These are phyloP conservation scores for Phlogophora meticulosa DNA, from an alignment of 2,888 invertebrate genomes.

Conservation along the genomic window DNA sequence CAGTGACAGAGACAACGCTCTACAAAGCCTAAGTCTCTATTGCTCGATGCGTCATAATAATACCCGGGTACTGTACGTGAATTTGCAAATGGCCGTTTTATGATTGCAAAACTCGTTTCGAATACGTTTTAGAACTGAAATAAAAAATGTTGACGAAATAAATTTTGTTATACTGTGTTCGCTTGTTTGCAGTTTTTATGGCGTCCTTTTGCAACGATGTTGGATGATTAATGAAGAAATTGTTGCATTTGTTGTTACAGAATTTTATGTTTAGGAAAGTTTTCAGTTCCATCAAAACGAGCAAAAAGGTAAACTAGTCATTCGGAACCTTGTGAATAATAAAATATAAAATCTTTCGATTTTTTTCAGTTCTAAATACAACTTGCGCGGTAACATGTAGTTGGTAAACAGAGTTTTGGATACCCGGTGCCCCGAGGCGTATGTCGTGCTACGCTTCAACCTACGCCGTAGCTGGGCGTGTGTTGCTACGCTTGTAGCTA, in stretches of 20 bases:
- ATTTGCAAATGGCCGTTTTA: slow-evolving; percentile 67
- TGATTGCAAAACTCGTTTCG: slow-evolving; percentile 71
- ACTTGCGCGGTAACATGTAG: not conserved
- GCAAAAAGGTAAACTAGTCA: not conserved
- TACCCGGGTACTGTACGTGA: slow-evolving; percentile 45
- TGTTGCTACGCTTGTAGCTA: slow-evolving; percentile 3
- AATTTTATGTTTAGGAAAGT: not conserved
- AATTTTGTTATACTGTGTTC: slow-evolving; percentile 61
- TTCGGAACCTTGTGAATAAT: not conserved
- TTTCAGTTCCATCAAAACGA: not conserved
- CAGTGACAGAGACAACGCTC: slow-evolving; percentile 13
- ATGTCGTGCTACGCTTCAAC: not conserved
- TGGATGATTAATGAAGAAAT: slow-evolving; percentile 42
- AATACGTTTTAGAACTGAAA: slow-evolving; percentile 65
- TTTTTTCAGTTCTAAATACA: not conserved
- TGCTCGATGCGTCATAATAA: slow-evolving; percentile 37
- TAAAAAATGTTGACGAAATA: slow-evolving; percentile 70
- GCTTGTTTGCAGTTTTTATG: slow-evolving; percentile 58
- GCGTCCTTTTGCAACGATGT: slow-evolving; percentile 47
- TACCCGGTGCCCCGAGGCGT: not conserved
- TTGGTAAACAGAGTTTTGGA: not conserved
- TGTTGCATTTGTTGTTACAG: slow-evolving; percentile 25
- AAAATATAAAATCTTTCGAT: not conserved
- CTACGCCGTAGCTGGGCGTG: slow-evolving; percentile 17
- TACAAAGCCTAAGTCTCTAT: slow-evolving; percentile 16